Conservation (phyloP, 2,113 vertebrate genomes). For the Morone saxatilis region DNA sequence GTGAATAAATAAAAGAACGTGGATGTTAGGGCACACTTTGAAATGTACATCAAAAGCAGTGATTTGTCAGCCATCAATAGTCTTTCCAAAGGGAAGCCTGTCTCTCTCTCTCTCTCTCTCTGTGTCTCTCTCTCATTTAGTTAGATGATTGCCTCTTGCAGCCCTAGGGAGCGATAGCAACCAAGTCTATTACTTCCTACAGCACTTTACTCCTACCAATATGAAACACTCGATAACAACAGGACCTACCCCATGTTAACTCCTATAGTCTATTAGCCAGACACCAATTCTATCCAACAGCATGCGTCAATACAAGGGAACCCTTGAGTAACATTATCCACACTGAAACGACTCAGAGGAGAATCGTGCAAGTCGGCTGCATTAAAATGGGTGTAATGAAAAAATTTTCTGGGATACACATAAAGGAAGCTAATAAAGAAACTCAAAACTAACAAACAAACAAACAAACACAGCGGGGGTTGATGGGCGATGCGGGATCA, state of each 20-base stretch:
- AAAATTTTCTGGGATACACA: slow-evolving; percentile 27
- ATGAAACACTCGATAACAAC: slow-evolving; percentile 83
- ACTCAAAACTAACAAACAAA: slow-evolving; percentile 43
- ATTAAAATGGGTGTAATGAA: slow-evolving; percentile 64
- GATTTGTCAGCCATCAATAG: slow-evolving; percentile 79
- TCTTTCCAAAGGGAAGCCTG: slow-evolving; percentile 63
- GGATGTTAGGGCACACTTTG: slow-evolving; percentile 75
- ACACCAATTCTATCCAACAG: slow-evolving; percentile 72
- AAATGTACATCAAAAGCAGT: slow-evolving; percentile 77
- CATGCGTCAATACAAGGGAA: slow-evolving; percentile 64
- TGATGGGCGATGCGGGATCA: slow-evolving; percentile 11
- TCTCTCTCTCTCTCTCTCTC: slow-evolving; percentile 51
- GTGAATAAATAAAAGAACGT: slow-evolving; percentile 65
- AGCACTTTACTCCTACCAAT: slow-evolving; percentile 83
- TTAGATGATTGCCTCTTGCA: slow-evolving; percentile 81
- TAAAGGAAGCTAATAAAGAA: slow-evolving; percentile 58
- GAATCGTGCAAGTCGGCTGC: slow-evolving; percentile 36
- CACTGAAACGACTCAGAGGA: slow-evolving; percentile 60
- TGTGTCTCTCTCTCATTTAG: slow-evolving; percentile 77
- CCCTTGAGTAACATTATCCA: slow-evolving; percentile 77
- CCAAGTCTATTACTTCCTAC: slow-evolving; percentile 84
- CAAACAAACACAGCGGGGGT: slow-evolving; percentile 43
- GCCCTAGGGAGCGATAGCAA: slow-evolving; percentile 80
- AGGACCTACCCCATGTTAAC: slow-evolving; percentile 76
- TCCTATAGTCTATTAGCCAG: slow-evolving; percentile 79